Conservation (phyloP, 2,888 invertebrate genomes). For the Autographa pulchrina region DNA sequence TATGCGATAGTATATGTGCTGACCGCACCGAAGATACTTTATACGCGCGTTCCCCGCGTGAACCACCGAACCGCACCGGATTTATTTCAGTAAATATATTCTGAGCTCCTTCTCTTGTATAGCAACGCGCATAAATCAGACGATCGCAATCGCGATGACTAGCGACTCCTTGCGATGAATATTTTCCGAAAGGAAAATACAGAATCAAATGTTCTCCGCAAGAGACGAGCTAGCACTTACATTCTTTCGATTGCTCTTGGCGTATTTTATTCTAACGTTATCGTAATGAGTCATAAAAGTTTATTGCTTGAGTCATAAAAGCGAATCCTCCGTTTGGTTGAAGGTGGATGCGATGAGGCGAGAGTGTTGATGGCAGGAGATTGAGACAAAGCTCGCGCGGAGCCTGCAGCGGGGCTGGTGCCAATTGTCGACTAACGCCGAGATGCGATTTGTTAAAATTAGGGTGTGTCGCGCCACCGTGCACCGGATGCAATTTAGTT, state of each 20-base stretch:
- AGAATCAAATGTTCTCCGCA: slow-evolving; percentile 52
- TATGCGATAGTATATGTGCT: slow-evolving; percentile 71
- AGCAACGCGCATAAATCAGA: slow-evolving; percentile 73
- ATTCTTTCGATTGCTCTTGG: slow-evolving; percentile 75
- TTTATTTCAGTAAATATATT: slow-evolving; percentile 78
- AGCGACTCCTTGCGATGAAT: slow-evolving; percentile 67
- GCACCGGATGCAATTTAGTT: slow-evolving; percentile 45
- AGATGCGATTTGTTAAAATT: slow-evolving; percentile 54
- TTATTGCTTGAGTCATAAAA: slow-evolving; percentile 80
- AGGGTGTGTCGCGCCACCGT: slow-evolving; percentile 24
- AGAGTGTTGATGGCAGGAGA: slow-evolving; percentile 65
- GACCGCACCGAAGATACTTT: slow-evolving; percentile 74
- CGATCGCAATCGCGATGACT: slow-evolving; percentile 69
- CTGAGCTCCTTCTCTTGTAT: slow-evolving; percentile 62
- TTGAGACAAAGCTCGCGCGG: slow-evolving; percentile 58
- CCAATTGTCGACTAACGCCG: slow-evolving; percentile 50
- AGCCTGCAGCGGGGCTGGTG: slow-evolving; percentile 39
- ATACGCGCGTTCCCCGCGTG: slow-evolving; percentile 66
- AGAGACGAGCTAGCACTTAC: slow-evolving; percentile 66
- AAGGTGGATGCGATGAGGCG: slow-evolving; percentile 65
- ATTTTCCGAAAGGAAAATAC: slow-evolving; percentile 70
- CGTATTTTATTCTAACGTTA: slow-evolving; percentile 81
- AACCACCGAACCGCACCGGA: slow-evolving; percentile 76
- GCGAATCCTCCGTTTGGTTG: slow-evolving; percentile 73
- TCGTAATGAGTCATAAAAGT: slow-evolving; percentile 83